These are phyloP conservation scores for Zosterops lateralis DNA, from an alignment of 2,113 vertebrate species.

Conservation along the genomic window DNA sequence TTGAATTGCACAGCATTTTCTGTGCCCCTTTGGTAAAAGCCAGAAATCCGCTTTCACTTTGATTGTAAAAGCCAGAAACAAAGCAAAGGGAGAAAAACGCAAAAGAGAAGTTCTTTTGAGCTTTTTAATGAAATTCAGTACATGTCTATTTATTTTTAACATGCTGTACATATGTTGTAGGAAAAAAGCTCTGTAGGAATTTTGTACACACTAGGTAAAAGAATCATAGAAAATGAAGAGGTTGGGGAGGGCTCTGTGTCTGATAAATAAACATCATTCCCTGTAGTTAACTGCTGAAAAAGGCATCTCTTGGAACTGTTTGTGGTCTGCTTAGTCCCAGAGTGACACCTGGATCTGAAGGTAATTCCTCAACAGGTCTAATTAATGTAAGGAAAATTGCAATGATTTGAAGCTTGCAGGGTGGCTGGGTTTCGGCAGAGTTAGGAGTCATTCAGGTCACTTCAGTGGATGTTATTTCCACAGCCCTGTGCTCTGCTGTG, in stretches of 20 bases:
- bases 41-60: not conserved
- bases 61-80: not conserved
- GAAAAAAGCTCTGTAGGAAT: constrained; percentile 26
- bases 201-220: not conserved
- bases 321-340: constrained; percentile 27
- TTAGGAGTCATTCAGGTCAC: constrained; percentile 10
- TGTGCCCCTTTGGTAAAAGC: not conserved
- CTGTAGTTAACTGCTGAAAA: constrained; percentile 39
- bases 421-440: constrained; percentile 32
- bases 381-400: constrained; percentile 46
- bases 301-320: not conserved
- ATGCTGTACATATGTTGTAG: not conserved
- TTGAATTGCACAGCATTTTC: not conserved
- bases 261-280: constrained; percentile 43
- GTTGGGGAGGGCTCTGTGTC: not conserved
- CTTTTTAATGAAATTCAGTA: constrained; percentile 38
- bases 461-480: constrained; percentile 33
- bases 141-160: constrained; percentile 1
- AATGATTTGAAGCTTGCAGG: constrained; percentile 35
- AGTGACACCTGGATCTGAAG: constrained; percentile 42
- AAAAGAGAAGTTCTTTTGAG: constrained; percentile 15
- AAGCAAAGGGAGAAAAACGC: not conserved
- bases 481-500: not conserved
- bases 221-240: constrained; percentile 20
- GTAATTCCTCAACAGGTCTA: constrained; percentile 42